Evolutionary conservation across 2,113 vertebrate genomes (phyloP).

Genomic region (Gobio gobio): DNA sequence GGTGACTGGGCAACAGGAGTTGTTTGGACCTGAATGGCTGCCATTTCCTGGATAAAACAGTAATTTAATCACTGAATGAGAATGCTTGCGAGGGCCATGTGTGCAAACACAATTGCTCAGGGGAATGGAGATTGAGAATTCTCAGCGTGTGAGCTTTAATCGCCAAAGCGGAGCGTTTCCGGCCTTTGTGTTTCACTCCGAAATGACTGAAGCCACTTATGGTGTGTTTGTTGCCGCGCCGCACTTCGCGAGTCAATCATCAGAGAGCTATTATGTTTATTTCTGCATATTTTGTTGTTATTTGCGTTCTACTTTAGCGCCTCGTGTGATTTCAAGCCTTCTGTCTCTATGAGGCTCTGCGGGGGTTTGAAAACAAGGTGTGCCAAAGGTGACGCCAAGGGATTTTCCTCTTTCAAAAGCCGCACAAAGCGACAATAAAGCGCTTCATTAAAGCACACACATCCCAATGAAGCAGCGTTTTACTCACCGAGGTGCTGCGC

Average conservation of each 20-base stretch:
- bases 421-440: constrained; percentile 34
- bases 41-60: constrained; percentile 51
- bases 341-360: not conserved
- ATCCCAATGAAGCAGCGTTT: constrained; percentile 35
- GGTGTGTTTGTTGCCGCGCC: constrained; percentile 62
- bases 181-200: constrained; percentile 50
- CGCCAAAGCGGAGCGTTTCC: constrained; percentile 51
- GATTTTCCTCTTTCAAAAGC: constrained; percentile 41
- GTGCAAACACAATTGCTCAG: constrained; percentile 53
- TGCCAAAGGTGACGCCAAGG: constrained; percentile 43
- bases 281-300: constrained; percentile 23
- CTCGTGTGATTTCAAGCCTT: not conserved
- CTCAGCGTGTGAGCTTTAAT: constrained; percentile 48
- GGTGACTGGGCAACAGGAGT: constrained; percentile 38
- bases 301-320: not conserved
- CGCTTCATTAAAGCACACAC: constrained; percentile 31
- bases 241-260: constrained; percentile 67
- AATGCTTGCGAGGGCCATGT: constrained; percentile 49
- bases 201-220: constrained; percentile 58
- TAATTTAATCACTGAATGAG: constrained; percentile 59
- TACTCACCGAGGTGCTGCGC: constrained; percentile 50
- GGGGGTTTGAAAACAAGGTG: constrained; percentile 6
- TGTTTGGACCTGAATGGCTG: constrained; percentile 48
- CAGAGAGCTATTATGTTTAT: constrained; percentile 52
- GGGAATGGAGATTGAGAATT: constrained; percentile 55